Conservation (phyloP, 2,797 vertebrate species). For the Lutjanus campechanus region DNA sequence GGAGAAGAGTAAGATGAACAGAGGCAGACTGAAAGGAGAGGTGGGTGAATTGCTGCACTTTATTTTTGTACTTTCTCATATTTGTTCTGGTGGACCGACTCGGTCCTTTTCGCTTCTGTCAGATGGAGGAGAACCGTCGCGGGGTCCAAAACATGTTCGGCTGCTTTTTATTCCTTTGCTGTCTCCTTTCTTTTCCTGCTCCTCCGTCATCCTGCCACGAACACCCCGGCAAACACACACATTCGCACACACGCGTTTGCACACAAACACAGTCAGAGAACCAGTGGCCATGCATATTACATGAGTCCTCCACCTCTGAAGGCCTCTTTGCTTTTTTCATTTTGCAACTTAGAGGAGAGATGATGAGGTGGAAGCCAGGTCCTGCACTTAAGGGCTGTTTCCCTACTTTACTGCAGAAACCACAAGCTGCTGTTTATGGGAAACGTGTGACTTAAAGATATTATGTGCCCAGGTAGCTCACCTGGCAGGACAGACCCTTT, state of each 20-base stretch:
- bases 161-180: conserved; percentile 67
- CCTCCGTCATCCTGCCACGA: conserved; percentile 67
- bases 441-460: conserved; percentile 26
- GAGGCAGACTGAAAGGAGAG: conserved; percentile 12
- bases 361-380: conserved; percentile 70
- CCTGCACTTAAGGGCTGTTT: conserved; percentile 64
- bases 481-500: no score
- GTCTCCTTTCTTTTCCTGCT: conserved; percentile 53
- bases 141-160: conserved; percentile 41
- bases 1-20: conserved; percentile 31
- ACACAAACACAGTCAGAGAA: conserved; percentile 61
- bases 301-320: conserved; percentile 80
- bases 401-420: conserved; percentile 40
- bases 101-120: conserved; percentile 41
- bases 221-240: conserved; percentile 50
- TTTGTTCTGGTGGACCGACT: conserved; percentile 44
- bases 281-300: conserved; percentile 77
- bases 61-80: conserved; percentile 7
- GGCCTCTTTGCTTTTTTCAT: conserved; percentile 72
- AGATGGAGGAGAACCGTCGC: conserved; percentile 31
- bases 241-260: conserved; percentile 31
- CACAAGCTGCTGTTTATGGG: conserved; percentile 44
- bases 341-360: conserved; percentile 67
- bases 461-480: no score
- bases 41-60: conserved; percentile 22